Evolutionary conservation across 2,888 invertebrate species (phyloP), one percentile per base, ranked within the genome.

Genomic region (Harpalus rufipes): DNA sequence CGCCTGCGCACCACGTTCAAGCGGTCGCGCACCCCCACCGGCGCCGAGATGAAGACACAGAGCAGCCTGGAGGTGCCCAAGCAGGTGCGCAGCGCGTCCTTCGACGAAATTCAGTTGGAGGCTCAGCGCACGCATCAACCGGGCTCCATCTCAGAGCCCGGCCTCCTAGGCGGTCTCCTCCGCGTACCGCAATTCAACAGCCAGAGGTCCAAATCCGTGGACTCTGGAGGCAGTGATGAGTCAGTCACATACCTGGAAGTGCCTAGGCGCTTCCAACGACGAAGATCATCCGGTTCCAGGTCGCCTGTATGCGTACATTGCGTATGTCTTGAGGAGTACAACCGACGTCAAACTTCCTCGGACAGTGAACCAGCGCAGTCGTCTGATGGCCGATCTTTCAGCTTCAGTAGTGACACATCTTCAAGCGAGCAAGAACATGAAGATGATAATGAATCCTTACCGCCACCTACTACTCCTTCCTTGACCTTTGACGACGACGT

Each of bases 41-140:
- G 96, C 87, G 95, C 96, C 90, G 97, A 97, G 92, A 97, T 97
- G 96, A 97, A 97, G 93, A 96, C 96, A 87, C 97, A 97, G 91
- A 96, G 96, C 92, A 97, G 96, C 91, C 94, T 97, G 89, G 97
- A 97, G 91, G 96, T 97, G 88, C 97, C 97, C 87, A 96, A 96
- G 90, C 96, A 96, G 93, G 95, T 97, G 88, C 95, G 97, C 88
- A 97, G 97, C 86, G 96, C 96, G 86, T 96, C 97, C 87, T 97
- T 97, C 92, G 97, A 97, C 92, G 97, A 97, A 92, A 97, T 96
- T 90, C 96, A 96, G 90, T 90, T 96, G 90, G 96, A 95, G 89
- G 94, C 95, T 82, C 95, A 95, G 88, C 94, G 96, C 85, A 92
- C 93, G 86, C 92, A 92, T 86, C 76, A 85, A 86, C 85, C 86